Base-by-base conservation (phyloP, 2,113 vertebrate genomes). In the Entosphenus tridentatus region DNA sequence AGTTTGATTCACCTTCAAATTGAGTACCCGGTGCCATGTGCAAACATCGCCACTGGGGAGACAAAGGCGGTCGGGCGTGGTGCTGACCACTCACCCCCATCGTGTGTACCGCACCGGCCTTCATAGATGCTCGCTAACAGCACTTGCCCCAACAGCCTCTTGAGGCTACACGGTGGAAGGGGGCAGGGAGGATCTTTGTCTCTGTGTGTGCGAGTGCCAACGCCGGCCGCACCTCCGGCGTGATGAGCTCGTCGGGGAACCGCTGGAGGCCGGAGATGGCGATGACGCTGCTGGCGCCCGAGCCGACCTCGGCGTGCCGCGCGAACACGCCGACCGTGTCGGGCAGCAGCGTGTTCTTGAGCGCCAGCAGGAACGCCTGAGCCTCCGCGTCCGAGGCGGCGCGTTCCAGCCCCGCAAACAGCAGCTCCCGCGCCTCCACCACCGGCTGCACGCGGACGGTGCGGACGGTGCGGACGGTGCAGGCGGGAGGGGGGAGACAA, bases 291-390 rank as follows among this genome's bases (percentile, higher is more conserved):
- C 82, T 73, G 1, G 80, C 77, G 1, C 91, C 91, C 11, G 86
- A 82, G 68, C 84, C 84, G 1, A 84, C 80, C 76, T 98, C 92
- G 0, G 84, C 78, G 0, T 86, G 85, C 77, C 83, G 89, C 12
- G 86, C 76, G 17, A 98, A 83, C 57, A 87, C 69, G 0, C 89
- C 87, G 76, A 97, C 80, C 68, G 81, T 87, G 73, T 96, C 88
- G 0, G 85, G 87, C 55, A 97, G 82, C 67, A 90, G 74, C 0
- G 92, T 86, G 0, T 98, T 98, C 77, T 96, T 98, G 73, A 98
- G 74, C 12, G 88, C 83, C 76, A 98, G 78, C 68, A 98, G 79
- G 75, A 86, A 89, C 83, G 87, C 86, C 77, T 76, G 83, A 55
- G 83, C 78, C 9, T 92, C 83, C 1, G 85, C 82, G 58, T 81